phyloP scores from a whole-genome alignment of 2,888 invertebrate genomes.

The Andrena bicolor region DNA sequence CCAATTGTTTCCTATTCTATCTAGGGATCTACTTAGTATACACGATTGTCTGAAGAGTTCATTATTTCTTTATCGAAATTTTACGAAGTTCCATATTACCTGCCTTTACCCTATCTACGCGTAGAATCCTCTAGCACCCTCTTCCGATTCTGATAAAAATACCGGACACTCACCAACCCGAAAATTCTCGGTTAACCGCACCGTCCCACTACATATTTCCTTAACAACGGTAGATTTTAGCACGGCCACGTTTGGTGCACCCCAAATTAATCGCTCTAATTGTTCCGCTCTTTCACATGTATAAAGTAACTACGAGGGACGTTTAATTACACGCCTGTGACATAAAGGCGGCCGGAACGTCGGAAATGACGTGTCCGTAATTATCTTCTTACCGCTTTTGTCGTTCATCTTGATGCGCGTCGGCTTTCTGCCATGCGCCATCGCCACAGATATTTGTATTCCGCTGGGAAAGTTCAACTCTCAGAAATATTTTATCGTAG shows the following conservation, averaged over 20 bases:
- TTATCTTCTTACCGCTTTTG: slow-evolving; percentile 42
- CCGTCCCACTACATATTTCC: not conserved
- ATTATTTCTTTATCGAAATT: too few relatives aligned
- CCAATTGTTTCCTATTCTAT: too few relatives aligned
- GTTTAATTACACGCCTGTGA: slow-evolving; percentile 69
- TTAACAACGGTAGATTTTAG: slow-evolving; percentile 23
- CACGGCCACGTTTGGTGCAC: slow-evolving; percentile 20
- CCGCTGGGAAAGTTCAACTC: not conserved
- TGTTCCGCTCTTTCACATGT: slow-evolving; percentile 36
- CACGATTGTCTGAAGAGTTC: too few relatives aligned
- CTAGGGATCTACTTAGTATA: too few relatives aligned
- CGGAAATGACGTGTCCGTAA: slow-evolving; percentile 44
- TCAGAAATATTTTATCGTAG: not conserved
- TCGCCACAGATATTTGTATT: not conserved
- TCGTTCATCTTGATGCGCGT: slow-evolving; percentile 2
- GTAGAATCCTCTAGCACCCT: not conserved
- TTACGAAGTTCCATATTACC: too few relatives aligned
- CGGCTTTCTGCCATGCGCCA: not conserved
- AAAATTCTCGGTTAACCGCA: not conserved
- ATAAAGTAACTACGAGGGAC: slow-evolving; percentile 30
- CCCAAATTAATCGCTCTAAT: slow-evolving; percentile 64
- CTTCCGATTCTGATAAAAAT: not conserved
- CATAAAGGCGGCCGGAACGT: slow-evolving; percentile 55
- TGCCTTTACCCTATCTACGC: too few relatives aligned
- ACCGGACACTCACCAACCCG: not conserved